phyloP scores from a whole-genome alignment of 2,797 vertebrate species.

The Rhinoraja longicauda region DNA sequence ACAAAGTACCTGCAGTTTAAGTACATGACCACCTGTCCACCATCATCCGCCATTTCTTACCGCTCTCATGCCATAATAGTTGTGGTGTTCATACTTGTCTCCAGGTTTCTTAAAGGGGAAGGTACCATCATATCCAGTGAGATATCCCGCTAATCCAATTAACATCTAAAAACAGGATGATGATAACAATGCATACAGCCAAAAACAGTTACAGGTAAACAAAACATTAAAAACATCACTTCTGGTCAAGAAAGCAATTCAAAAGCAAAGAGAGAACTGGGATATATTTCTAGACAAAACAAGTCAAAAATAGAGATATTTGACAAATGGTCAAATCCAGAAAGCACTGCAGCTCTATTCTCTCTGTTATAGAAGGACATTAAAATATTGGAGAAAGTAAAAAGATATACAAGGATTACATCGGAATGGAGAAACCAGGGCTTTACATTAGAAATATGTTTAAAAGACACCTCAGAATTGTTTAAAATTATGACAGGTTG shows the following conservation, averaged over 20 bases:
- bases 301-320: not conserved
- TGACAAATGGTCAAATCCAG: not conserved
- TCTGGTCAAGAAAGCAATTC: not conserved
- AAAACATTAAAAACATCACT: not conserved
- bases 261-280: not conserved
- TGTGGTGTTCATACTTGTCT: slow-evolving; percentile 84
- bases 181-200: not conserved
- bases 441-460: not conserved
- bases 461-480: not conserved
- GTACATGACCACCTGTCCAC: not conserved
- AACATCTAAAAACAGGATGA: slow-evolving; percentile 73
- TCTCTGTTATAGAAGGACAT: not conserved
- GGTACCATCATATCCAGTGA: slow-evolving; percentile 88
- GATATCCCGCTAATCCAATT: slow-evolving; percentile 87
- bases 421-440: not conserved
- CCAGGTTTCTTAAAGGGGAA: slow-evolving; percentile 92
- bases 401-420: not conserved
- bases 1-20: too few species aligned
- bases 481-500: not conserved
- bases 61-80: slow-evolving; percentile 91
- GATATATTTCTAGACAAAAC: not conserved
- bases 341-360: not conserved
- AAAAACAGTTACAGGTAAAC: not conserved
- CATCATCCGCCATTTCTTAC: slow-evolving; percentile 56
- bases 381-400: not conserved